Evolutionary conservation across 2,888 invertebrate genomes (phyloP), one percentile per base, ranked within the genome.

Genomic region (Andrena fulva): DNA sequence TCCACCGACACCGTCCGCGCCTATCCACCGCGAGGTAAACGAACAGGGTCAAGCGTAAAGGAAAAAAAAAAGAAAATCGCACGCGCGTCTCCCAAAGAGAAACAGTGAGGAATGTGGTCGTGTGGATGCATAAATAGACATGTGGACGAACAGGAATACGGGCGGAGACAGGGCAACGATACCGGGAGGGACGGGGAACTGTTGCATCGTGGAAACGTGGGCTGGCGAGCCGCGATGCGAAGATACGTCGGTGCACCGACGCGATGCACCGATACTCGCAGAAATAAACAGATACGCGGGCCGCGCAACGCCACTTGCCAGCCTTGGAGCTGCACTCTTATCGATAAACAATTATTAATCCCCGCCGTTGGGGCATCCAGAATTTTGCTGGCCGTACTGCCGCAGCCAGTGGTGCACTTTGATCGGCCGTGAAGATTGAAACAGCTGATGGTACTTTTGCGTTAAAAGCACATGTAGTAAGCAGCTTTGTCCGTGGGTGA

Each of bases 31-130:
- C n/a, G 69, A 69, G 69, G 69, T 42, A 59, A 69, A 69, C 27
- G 69, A 69, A 69, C 56, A 69, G 59, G 12, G 56, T 69, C 42
- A 10, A 16, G 56, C 10, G 42, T 35, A 42, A 69, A 42, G 42
- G 29, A 29, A 59, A 59, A n/a, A 29, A 29, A 10, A 20, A 29
- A 10, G 56, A 56, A 70, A n/a, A 29, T 20, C n/a, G 59, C 7
- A 20, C 31, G n/a, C 42, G 29, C 59, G 59, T 59, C 29, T 70
- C 60, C 29, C 20, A 60, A 70, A 70, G 70, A 29, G 70, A 60
- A 70, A 60, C 70, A 31, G 48, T 27, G 69, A 33, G 67, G 52
- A 77, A 81, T 81, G 62, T 42, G 62, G 71, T 72, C 59, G 66
- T 31, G 60, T 66, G 20, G 12, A 70, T 62, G 62, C 56, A 33